Evolutionary conservation across 2,888 invertebrate genomes (phyloP).

Genomic region (Drosophila subquinaria): DNA sequence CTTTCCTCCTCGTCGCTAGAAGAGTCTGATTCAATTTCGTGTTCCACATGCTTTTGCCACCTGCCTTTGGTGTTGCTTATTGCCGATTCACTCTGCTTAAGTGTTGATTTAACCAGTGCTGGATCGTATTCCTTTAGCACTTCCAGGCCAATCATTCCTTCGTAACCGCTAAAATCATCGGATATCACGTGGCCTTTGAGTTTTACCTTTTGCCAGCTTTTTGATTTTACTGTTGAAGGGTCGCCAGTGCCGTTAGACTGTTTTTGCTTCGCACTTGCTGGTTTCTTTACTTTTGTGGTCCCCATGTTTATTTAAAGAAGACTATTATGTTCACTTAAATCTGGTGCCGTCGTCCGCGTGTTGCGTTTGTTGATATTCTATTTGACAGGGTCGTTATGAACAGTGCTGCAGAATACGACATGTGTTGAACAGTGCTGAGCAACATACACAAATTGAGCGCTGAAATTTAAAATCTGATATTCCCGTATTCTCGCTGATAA

Average conservation of each 20-base stretch:
- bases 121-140: constrained; percentile 90
- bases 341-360: constrained; percentile 40
- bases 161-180: constrained; percentile 86
- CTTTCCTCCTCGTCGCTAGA: constrained; percentile 43
- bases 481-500: too few relatives aligned
- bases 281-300: constrained; percentile 28
- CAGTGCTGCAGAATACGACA: constrained; percentile 23
- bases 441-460: not conserved
- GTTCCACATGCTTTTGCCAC: constrained; percentile 60
- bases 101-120: constrained; percentile 85
- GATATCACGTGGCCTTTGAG: constrained; percentile 87
- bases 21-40: constrained; percentile 15
- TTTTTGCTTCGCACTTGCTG: constrained; percentile 22
- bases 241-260: not conserved
- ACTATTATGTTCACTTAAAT: not conserved
- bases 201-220: constrained; percentile 88
- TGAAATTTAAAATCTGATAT: not conserved
- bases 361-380: constrained; percentile 50
- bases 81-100: constrained; percentile 76
- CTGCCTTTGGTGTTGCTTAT: constrained; percentile 60
- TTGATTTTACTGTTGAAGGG: constrained; percentile 5
- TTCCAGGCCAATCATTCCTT: constrained; percentile 92
- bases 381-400: constrained; percentile 32
- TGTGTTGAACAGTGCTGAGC: not conserved
- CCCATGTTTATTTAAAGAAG: constrained; percentile 36